Evolutionary conservation across 2,888 invertebrate genomes (phyloP), one percentile per base, ranked within the genome.

Genomic region (Andrena praecox): DNA sequence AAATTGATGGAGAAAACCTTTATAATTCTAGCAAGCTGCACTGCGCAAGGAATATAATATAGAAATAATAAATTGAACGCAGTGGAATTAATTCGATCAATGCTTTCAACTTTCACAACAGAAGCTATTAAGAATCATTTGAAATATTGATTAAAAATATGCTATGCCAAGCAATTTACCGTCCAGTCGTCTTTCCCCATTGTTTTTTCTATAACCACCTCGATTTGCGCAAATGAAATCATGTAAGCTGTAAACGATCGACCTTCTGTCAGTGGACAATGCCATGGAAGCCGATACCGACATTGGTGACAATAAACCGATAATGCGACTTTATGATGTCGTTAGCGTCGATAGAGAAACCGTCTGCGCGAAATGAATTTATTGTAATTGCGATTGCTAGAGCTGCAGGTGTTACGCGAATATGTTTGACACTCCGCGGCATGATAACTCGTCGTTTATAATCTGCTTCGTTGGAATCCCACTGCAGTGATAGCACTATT

Each of bases 261-360:
- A 24, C 42, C 68, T 67, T 31, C 27, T 66, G 24, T 50, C 8
- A 52, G 31, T 48, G 56, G 54, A 62, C 35, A 72, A 76, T 63
- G n/a, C 52, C 29, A 52, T 24, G 29, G 62, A 33, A 56, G 60
- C 60, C 42, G 56, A 27, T 33, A 79, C 62, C 56, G 24, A 56
- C 52, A 27, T n/a, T 52, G 59, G 31, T 75, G 79, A 77, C 80
- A 63, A 85, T 82, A 85, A 83, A 75, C 77, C 77, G 66, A 82
- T 85, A 83, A 85, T 83, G 54, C 59, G 54, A 80, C 72, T 85
- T 85, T 80, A 85, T 60, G 73, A 75, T 52, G 66, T 72, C 68
- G 77, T 73, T 56, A 50, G 42, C 56, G 52, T 27, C 76, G 59
- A 42, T 35, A 29, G 66, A 59, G 31, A 12, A 60, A 67, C 66